Evolutionary conservation across 2,113 vertebrate genomes (phyloP), one percentile per base, ranked within the genome.

Genomic region (Hypanus sabinus): DNA sequence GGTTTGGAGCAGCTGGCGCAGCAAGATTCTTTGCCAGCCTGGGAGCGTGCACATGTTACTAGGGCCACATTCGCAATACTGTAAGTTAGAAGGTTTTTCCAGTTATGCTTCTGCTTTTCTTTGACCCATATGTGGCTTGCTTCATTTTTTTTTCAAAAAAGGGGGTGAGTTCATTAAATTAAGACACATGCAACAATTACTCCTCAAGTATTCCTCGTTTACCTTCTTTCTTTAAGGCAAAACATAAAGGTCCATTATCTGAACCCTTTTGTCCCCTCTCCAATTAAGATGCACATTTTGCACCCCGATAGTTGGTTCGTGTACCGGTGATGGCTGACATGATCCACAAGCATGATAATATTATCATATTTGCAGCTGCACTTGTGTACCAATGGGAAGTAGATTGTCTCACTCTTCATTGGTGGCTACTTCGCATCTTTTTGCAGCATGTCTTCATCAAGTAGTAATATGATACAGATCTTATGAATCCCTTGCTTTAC

Each of bases 1-100:
- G 91, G 91, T 73, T 93, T 93, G 91, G 91, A 93, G 91, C 91
- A 93, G 91, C 91, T 93, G 91, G 91, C 91, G 68, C 91, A 93
- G 91, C 91, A 73, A 75, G 91, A 93, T 73, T 93, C 91, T 93
- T 24, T 70, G 91, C 91, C 91, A 93, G 91, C 91, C 91, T 93
- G 91, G 91, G 91, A 93, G 38, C 91, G 70, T 68, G 60, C 70
- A 70, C 91, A 73, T 73, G 68, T 93, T 70, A 93, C 70, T 93
- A 93, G 91, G 91, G 91, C 91, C 91, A 93, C 91, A 93, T 93
- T 93, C 36, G 91, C 70, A 73, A 93, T 70, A 93, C 91, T 93
- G 91, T 93, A 93, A 93, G 91, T 93, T 70, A 75, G 91, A 93
- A 93, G 91, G 91, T 75, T 93, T 93, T 93, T 75, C 91, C 91